Evolutionary conservation across 2,888 invertebrate species (phyloP).

Genomic region (Dyspetes luteomarginatus): DNA sequence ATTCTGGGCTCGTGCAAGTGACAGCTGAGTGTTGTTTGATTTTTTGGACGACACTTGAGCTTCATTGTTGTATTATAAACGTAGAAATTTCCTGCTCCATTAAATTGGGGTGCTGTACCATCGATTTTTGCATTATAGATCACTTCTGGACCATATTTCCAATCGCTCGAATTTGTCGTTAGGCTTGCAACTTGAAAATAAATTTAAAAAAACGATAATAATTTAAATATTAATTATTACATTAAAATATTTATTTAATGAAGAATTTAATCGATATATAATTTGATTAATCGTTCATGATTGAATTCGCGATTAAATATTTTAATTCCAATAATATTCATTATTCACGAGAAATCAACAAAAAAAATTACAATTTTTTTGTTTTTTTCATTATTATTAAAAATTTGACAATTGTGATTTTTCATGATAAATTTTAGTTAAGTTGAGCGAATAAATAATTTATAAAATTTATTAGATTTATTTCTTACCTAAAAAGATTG

Average conservation of each 20-base stretch:
- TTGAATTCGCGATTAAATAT: too few relatives aligned
- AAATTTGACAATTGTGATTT: neutral
- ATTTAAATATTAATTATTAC: neutral
- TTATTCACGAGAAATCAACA: too few relatives aligned
- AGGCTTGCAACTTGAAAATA: slow-evolving; percentile 22
- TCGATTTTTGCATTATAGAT: slow-evolving; percentile 53
- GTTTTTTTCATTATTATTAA: too few relatives aligned
- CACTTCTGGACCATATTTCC: slow-evolving; percentile 52
- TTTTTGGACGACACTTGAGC: slow-evolving; percentile 48
- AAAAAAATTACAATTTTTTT: too few relatives aligned
- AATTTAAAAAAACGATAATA: neutral
- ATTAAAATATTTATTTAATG: neutral
- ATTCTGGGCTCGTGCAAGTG: slow-evolving; percentile 10
- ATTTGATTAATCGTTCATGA: too few relatives aligned
- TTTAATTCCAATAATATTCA: too few relatives aligned
- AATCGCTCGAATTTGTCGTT: neutral
- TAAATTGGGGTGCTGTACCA: neutral
- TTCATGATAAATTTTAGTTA: neutral
- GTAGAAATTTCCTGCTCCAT: neutral
- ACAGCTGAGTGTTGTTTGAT: slow-evolving; percentile 28
- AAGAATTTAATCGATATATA: too few relatives aligned
- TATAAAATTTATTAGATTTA: neutral
- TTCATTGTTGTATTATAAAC: slow-evolving; percentile 1
- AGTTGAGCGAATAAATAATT: too few relatives aligned
- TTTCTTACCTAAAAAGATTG: slow-evolving; percentile 30